Base-by-base conservation (phyloP, 2,888 invertebrate species). In the Apotomis turbidana region DNA sequence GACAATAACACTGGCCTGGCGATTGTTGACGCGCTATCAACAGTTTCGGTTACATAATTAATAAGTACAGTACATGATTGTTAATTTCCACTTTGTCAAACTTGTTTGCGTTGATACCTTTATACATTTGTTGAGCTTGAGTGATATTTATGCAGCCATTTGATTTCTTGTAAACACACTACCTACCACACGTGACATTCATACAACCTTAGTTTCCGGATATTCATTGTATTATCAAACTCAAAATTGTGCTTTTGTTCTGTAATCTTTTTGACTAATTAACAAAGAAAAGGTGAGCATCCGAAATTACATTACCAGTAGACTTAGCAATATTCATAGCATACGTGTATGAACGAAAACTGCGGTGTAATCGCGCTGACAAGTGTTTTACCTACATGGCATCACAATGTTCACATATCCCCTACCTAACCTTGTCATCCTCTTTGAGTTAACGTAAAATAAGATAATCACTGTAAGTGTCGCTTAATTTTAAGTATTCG, bases 1-100 rank as follows among this genome's bases (percentile, higher is more conserved):
- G 94, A 94, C 94, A 94, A 93, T 93, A 94, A 93, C 87, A 88
- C 88, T 79, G 91, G 91, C 89, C 90, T 90, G 90, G 83, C 85
- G 83, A 79, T 80, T 69, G 78, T 76, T 74, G 77, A 78, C 78
- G 79, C 76, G 76, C 71, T 80, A 81, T 77, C 78, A 76, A 78
- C 79, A 75, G 81, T 83, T 84, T 85, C 81, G 81, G 81, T 87
- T 88, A 81, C 86, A 83, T 88, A 84, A 82, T 83, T 74, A 75
- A 83, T 88, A 90, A 89, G 90, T 90, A 89, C 90, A 90, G 82
- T 84, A 87, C 84, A 84, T 84, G 55, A 55, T 69, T 68, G 61
- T 58, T 68, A 79, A 77, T 86, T 86, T 80, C 76, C 74, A 81
- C 79, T 82, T 81, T 80, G 81, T 82, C 79, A 79, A 83, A 85